Evolutionary conservation across 1,140 invertebrate genomes (phyloP).

Genomic region (Tetramorium alpestre): DNA sequence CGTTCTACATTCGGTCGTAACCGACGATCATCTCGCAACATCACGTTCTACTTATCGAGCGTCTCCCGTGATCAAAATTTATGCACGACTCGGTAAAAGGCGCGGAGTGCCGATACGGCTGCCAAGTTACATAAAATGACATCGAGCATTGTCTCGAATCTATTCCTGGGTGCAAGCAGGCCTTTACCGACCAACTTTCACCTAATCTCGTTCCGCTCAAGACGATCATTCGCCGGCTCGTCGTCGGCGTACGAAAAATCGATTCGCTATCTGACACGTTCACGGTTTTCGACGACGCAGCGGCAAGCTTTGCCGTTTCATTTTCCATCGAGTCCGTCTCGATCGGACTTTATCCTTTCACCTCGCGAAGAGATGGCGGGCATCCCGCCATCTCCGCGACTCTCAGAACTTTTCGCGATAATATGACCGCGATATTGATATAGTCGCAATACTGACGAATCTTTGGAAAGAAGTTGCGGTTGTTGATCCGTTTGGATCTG

Average conservation of each 20-base stretch:
- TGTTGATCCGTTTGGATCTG: neutral
- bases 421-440: constrained; percentile 33
- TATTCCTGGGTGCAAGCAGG: constrained; percentile 60
- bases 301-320: neutral
- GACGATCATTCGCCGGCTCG: constrained; percentile 39
- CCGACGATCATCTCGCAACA: neutral
- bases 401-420: constrained; percentile 37
- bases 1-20: neutral
- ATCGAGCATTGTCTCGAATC: constrained; percentile 66
- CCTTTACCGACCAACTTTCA: constrained; percentile 67
- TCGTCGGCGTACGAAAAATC: neutral
- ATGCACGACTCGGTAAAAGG: constrained; percentile 49
- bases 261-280: neutral
- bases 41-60: constrained; percentile 26
- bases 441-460: constrained; percentile 1
- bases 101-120: constrained; percentile 3
- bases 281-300: neutral
- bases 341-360: constrained; percentile 65
- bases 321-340: constrained; percentile 42
- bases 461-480: neutral
- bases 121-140: constrained; percentile 67
- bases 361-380: constrained; percentile 33
- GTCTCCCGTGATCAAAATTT: constrained; percentile 18
- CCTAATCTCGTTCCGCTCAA: constrained; percentile 52
- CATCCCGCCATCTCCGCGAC: neutral